Evolutionary conservation across 2,888 invertebrate species (phyloP).

Genomic region (Noctua comes): DNA sequence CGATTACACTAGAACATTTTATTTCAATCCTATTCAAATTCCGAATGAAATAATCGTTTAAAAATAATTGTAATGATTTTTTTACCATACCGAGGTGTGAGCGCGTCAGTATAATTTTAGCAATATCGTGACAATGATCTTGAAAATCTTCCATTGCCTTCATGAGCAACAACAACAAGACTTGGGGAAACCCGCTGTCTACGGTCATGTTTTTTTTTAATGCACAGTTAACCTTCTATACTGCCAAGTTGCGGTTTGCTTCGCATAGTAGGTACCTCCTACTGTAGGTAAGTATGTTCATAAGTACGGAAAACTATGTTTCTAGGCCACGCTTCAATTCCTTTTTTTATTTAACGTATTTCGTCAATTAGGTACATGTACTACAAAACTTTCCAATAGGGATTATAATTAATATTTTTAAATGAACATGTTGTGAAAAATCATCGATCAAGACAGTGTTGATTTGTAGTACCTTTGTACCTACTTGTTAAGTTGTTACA

Average conservation of each 20-base stretch:
- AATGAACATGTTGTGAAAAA: neutral
- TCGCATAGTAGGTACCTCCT: neutral
- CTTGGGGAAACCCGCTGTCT: constrained; percentile 49
- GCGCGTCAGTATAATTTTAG: constrained; percentile 27
- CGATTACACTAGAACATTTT: constrained; percentile 6
- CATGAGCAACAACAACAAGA: constrained; percentile 34
- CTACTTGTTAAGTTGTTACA: neutral
- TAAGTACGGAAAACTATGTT: constrained; percentile 18
- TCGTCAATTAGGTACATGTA: neutral
- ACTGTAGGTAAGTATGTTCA: constrained; percentile 5
- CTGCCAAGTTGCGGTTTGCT: constrained; percentile 45
- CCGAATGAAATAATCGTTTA: neutral
- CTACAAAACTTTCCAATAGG: neutral
- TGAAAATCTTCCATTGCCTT: constrained; percentile 51
- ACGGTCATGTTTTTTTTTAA: constrained; percentile 32
- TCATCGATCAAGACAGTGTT: neutral
- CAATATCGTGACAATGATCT: constrained; percentile 40
- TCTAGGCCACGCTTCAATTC: constrained; percentile 25
- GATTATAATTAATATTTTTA: neutral
- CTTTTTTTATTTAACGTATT: neutral
- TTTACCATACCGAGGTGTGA: neutral
- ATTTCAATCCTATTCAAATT: neutral
- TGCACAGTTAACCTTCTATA: constrained; percentile 41
- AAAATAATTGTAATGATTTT: neutral
- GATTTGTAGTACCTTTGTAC: neutral